phyloP scores from a whole-genome alignment of 2,888 invertebrate species.

The Thumatha senex region DNA sequence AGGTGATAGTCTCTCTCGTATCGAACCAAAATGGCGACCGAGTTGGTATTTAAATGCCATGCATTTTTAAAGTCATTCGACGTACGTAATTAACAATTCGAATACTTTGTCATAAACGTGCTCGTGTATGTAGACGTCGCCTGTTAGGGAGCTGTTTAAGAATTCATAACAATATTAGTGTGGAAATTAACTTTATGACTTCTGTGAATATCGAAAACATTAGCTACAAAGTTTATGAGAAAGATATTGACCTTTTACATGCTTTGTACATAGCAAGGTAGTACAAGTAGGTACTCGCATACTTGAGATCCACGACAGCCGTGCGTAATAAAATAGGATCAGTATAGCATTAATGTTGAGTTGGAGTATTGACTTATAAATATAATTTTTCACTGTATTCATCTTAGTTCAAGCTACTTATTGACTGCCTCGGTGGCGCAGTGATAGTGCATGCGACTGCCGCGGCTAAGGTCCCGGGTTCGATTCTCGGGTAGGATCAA shows the following conservation, averaged over 20 bases:
- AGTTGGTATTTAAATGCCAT: slow-evolving; percentile 83
- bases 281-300: too few relatives aligned
- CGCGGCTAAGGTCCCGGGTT: too few relatives aligned
- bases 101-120: slow-evolving; percentile 77
- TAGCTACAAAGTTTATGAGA: slow-evolving; percentile 57
- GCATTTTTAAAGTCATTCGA: slow-evolving; percentile 79
- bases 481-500: too few relatives aligned
- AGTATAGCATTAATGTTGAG: slow-evolving; percentile 29
- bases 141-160: slow-evolving; percentile 66
- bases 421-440: too few relatives aligned
- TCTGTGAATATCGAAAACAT: slow-evolving; percentile 58
- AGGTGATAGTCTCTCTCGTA: slow-evolving; percentile 79
- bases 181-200: slow-evolving; percentile 62
- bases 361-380: slow-evolving; percentile 22
- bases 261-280: slow-evolving; percentile 24
- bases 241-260: slow-evolving; percentile 45
- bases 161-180: slow-evolving; percentile 57
- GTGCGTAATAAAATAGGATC: slow-evolving; percentile 31
- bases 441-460: too few relatives aligned
- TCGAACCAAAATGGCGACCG: slow-evolving; percentile 77
- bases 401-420: slow-evolving; percentile 18
- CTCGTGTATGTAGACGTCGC: slow-evolving; percentile 52
- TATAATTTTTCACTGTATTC: slow-evolving; percentile 5
- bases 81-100: slow-evolving; percentile 77
- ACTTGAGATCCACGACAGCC: slow-evolving; percentile 20